These are phyloP conservation scores for Fringilla coelebs DNA, from an alignment of 2,797 vertebrate species.

Conservation along the genomic window DNA sequence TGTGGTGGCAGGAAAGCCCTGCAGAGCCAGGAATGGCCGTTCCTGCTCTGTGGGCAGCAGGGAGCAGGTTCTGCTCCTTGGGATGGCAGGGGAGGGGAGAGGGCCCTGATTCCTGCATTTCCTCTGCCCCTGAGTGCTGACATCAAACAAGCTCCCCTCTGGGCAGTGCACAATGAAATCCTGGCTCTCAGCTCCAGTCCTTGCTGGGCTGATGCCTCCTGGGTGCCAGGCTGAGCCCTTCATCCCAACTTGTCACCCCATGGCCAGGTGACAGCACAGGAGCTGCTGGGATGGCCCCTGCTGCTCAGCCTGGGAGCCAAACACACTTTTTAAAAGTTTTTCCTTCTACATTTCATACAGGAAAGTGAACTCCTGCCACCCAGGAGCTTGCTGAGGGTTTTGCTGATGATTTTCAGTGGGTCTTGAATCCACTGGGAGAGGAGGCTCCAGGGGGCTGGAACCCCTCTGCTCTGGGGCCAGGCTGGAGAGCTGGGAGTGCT, in stretches of 20 bases:
- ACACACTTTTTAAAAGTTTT: background rate
- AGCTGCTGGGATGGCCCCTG: background rate
- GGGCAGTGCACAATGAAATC: background rate
- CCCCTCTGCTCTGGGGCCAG: background rate
- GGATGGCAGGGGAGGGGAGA: background rate
- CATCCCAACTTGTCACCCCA: background rate
- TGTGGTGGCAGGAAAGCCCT: background rate
- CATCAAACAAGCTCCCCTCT: background rate
- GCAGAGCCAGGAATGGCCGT: fast-evolving
- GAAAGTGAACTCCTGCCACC: background rate
- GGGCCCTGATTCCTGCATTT: background rate
- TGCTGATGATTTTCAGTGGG: background rate
- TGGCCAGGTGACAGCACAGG: background rate
- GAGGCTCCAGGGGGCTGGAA: background rate
- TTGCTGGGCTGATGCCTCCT: background rate
- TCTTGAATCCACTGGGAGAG: background rate
- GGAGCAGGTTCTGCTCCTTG: background rate
- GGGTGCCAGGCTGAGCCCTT: background rate
- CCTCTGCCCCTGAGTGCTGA: background rate
- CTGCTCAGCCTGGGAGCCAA: background rate
- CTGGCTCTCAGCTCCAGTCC: background rate
- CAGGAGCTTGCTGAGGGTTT: background rate
- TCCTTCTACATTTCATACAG: background rate
- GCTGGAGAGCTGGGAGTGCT: background rate
- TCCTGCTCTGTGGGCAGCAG: background rate